Evolutionary conservation across 37 sponge, comb jelly and placozoan species (phyloP).

Genomic region (Petrosia ficiformis): DNA sequence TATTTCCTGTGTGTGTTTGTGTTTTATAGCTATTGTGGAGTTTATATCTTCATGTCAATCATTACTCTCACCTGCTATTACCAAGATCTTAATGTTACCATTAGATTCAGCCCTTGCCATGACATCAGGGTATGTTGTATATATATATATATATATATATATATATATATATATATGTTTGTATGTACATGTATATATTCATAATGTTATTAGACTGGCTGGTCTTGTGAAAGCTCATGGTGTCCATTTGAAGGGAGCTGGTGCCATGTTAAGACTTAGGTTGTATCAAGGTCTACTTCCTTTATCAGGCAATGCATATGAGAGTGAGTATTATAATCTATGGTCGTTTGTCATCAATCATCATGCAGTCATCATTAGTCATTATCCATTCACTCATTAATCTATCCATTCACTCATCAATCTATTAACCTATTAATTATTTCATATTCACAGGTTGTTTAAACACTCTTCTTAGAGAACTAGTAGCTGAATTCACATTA

Average conservation of each 20-base stretch:
- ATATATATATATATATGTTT: neutral
- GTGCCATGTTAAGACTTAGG: constrained; percentile 76
- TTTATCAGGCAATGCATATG: constrained; percentile 60
- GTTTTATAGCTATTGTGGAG: constrained; percentile 56
- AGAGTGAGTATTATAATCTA: constrained; percentile 43
- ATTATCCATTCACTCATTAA: too few relatives aligned
- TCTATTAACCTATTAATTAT: neutral
- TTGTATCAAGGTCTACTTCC: constrained; percentile 66
- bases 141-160: constrained; percentile 8
- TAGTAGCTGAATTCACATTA: constrained; percentile 89
- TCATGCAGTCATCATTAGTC: neutral
- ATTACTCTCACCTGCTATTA: constrained; percentile 77
- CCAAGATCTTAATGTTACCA: constrained; percentile 71
- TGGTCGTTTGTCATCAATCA: too few relatives aligned
- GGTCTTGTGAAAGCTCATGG: constrained; percentile 59
- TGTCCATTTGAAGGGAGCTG: constrained; percentile 79
- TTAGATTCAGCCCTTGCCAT: constrained; percentile 85
- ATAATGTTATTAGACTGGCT: constrained; percentile 20
- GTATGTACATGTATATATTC: constrained; percentile 10
- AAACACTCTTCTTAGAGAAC: constrained; percentile 74
- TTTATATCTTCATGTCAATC: constrained; percentile 83
- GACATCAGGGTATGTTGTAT: constrained; percentile 60
- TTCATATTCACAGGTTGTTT: constrained; percentile 50
- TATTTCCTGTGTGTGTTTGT: neutral
- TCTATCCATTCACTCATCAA: too few relatives aligned